Base-by-base conservation (phyloP, 2,888 invertebrate genomes). In the Pachycephus smyrnensis region DNA sequence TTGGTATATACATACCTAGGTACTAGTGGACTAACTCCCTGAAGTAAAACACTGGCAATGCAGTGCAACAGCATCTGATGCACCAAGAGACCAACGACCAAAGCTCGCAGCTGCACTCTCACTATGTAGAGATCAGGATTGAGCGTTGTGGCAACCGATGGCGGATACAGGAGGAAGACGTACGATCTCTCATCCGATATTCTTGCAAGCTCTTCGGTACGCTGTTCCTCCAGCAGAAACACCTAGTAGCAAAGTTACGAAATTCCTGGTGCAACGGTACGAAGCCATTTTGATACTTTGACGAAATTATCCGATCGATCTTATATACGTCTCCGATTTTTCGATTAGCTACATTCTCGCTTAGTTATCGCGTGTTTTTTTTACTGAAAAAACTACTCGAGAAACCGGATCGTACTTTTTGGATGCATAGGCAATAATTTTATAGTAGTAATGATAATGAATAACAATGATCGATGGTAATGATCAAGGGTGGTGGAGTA, bases 11-110 rank as follows among this genome's bases (percentile, higher is more conserved):
- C 78, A 68, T 77, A 90, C 91, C 95, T 94, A 15, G 94, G 94
- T 84, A 95, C 94, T 23, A 94, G 93, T 83, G 94, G 94, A 23
- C 93, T 93, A 1, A 94, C 93, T 3, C 96, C 95, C 88, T 97
- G 97, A 69, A 98, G 94, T 31, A 98, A 92, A 30, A 98, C 93
- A 86, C 96, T 96, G 4, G 97, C 98, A 80, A 98, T 95, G 77
- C 98, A 96, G 92, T 98, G 98, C 55, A 98, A 93, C 76, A 98
- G 92, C 94, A 98, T 96, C 92, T 98, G 98, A 91, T 98, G 98
- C 9, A 98, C 97, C 83, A 98, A 91, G 79, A 98, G 94, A 3
- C 98, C 97, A 4, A 98, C 96, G 0, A 98, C 96, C 76, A 98
- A 92, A 83, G 96, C 97, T 87, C 96, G 94, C 88, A 98, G 96